Evolutionary conservation across 2,797 vertebrate species (phyloP), one percentile per base, ranked within the genome.

Genomic region (Pangasius krempfi): DNA sequence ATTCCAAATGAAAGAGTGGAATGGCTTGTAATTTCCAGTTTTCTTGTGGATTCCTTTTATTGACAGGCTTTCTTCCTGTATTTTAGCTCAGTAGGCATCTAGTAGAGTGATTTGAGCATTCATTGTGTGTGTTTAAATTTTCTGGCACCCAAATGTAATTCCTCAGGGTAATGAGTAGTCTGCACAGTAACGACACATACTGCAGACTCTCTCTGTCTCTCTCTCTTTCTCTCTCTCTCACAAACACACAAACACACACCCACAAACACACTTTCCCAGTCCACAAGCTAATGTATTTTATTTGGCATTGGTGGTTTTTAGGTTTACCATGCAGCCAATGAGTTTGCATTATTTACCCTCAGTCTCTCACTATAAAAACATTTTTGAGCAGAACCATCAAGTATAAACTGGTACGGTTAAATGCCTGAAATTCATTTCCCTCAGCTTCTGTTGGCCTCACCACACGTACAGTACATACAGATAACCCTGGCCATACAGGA

Each of bases 101-200:
- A n/a, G 30, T 44, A 9, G 25, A 85, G 58, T 68, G 64, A 81
- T 81, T 81, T 86, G 82, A 54, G 58, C 25, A 25, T 64, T 76
- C 47, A 25, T 60, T 89, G 84, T 89, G 86, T 86, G 84, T 70
- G 88, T 79, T 83, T 84, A 30, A 37, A 83, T 58, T 73, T 86
- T 66, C 58, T 56, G 72, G 70, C 60, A 5, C 72, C 2, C 20
- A 37, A 79, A 18, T 78, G 60, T 80, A 84, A 87, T 79, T 90
- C 87, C 85, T 84, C 52, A 56, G 79, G 33, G 33, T 84, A 85
- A 80, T 87, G 64, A 87, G 82, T 64, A 72, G 86, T 81, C 64
- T 84, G 64, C 86, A 87, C 60, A 70, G 40, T 60, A 54, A 84
- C 37, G 18, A n/a, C 79, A 27, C 52, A 44, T 30, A 40, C 60